A percentile compares a stretch with the other conserved stretches of the same genome.
Conservation (phyloP, 2,888 invertebrate species). For the Rhyacophila evoluta region DNA sequence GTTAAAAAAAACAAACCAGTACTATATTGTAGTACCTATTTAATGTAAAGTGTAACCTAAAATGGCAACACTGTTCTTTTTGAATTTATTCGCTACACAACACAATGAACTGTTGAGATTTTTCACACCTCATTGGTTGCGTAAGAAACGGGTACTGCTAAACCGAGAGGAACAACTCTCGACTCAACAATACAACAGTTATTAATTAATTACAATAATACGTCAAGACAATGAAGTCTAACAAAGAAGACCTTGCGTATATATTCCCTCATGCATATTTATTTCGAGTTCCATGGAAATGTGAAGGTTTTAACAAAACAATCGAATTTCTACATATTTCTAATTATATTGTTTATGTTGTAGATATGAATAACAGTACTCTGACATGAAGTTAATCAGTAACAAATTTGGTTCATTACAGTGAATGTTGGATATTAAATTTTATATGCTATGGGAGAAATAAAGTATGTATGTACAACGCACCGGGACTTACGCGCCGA, state of each 20-base stretch:
- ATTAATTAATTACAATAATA: conserved; percentile 3
- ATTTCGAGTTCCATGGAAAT: neutral
- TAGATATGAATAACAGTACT: too few species aligned
- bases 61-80: neutral
- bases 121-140: conserved; percentile 18
- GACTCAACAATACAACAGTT: conserved; percentile 1
- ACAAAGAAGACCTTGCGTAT: neutral
- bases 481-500: too few species aligned
- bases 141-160: neutral
- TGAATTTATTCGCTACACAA: neutral
- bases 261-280: conserved; percentile 19
- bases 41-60: neutral
- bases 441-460: too few species aligned
- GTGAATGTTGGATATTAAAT: too few species aligned
- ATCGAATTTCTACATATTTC: neutral
- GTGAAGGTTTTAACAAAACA: neutral
- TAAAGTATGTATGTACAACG: too few species aligned
- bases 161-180: conserved; percentile 1
- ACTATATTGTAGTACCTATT: neutral
- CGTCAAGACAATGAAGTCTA: neutral
- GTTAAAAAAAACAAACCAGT: conserved; percentile 1
- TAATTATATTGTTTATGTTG: neutral
- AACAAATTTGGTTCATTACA: too few species aligned
- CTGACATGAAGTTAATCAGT: too few species aligned
- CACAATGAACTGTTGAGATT: neutral